Evolutionary conservation across 2,113 vertebrate species (phyloP).

Genomic region (Canis aureus): DNA sequence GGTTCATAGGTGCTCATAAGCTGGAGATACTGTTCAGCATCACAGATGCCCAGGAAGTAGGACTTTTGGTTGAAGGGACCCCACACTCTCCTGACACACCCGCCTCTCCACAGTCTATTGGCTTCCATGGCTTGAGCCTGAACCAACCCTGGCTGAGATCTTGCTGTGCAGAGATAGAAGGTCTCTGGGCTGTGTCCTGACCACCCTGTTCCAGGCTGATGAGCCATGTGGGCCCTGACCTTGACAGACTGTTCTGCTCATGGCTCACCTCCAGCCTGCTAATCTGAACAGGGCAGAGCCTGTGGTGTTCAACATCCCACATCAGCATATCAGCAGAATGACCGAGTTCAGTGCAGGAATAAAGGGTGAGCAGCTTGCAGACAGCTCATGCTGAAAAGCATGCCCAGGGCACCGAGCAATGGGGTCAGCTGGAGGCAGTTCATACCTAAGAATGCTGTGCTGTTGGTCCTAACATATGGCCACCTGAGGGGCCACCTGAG

Average conservation of each 20-base stretch:
- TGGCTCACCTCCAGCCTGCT: not conserved
- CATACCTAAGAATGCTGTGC: too few relatives aligned
- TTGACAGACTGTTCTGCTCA: not conserved
- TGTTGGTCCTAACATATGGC: not conserved
- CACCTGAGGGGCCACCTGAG: not conserved
- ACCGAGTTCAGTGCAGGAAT: not conserved
- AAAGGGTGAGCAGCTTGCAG: not conserved
- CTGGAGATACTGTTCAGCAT: not conserved
- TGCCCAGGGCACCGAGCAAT: rapidly evolving
- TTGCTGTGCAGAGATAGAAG: not conserved
- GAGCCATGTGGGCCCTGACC: not conserved
- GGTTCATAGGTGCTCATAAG: not conserved
- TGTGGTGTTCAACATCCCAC: not conserved
- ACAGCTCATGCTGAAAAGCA: not conserved
- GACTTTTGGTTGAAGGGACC: not conserved
- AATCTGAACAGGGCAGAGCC: not conserved
- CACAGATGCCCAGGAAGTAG: not conserved
- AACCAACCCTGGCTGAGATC: not conserved
- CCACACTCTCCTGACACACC: not conserved
- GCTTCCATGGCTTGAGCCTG: not conserved
- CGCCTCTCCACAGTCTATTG: not conserved
- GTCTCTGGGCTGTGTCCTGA: not conserved
- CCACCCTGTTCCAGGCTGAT: not conserved
- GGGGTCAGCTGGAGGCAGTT: not conserved
- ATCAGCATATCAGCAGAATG: not conserved